phyloP scores from a whole-genome alignment of 2,113 vertebrate species.

The Pundamilia nyererei region DNA sequence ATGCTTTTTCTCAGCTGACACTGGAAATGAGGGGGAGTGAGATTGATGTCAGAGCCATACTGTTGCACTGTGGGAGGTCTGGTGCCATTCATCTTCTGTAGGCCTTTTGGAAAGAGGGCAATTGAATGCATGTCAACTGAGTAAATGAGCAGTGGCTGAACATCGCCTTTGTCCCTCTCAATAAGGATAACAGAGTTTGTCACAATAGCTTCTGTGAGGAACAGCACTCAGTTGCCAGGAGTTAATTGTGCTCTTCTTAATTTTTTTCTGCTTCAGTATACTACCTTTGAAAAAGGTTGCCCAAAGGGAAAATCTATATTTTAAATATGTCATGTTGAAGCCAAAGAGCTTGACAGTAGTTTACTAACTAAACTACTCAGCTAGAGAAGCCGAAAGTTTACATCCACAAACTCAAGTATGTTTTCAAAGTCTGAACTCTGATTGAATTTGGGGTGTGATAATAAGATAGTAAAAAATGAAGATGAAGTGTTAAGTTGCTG shows the following conservation, averaged over 20 bases:
- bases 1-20: not conserved
- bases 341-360: not conserved
- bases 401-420: not conserved
- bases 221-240: not conserved
- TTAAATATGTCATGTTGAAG: not conserved
- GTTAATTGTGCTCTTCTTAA: not conserved
- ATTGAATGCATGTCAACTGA: not conserved
- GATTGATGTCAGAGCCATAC: not conserved
- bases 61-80: not conserved
- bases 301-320: not conserved
- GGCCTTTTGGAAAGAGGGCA: not conserved
- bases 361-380: not conserved
- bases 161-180: not conserved
- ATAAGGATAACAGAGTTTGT: not conserved
- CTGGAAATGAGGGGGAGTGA: not conserved
- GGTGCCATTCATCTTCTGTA: not conserved
- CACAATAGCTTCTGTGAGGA: not conserved
- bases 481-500: conserved; percentile 36
- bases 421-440: not conserved
- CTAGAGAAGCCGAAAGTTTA: not conserved
- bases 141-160: not conserved
- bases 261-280: not conserved
- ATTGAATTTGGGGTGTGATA: not conserved
- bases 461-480: conserved; percentile 21
- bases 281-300: not conserved